phyloP scores from a whole-genome alignment of 2,113 vertebrate species.

The Phaetusa simplex region DNA sequence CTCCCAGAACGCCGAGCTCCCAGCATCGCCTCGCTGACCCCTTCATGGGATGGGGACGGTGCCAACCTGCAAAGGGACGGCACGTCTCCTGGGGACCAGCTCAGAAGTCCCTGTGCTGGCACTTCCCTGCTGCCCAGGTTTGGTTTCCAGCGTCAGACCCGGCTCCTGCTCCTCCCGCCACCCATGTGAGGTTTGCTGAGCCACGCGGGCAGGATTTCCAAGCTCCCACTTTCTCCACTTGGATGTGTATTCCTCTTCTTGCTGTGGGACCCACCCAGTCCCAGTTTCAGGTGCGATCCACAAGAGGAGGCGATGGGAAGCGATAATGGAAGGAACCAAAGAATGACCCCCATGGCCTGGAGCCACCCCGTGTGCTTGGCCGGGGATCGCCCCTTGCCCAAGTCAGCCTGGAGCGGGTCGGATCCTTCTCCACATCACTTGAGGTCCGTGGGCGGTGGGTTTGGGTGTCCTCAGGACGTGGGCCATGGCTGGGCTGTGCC shows the following conservation, averaged over 20 bases:
- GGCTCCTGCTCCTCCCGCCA: neutral
- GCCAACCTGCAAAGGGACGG: neutral
- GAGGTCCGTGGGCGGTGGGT: neutral
- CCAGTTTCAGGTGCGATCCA: rapidly evolving
- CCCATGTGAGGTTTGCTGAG: neutral
- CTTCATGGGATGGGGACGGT: neutral
- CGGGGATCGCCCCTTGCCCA: neutral
- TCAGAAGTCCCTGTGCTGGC: neutral
- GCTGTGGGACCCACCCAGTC: neutral
- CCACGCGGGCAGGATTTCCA: neutral
- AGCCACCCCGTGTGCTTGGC: rapidly evolving
- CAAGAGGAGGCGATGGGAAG: neutral
- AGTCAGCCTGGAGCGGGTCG: neutral
- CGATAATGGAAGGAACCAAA: rapidly evolving
- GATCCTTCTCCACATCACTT: neutral
- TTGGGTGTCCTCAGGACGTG: neutral
- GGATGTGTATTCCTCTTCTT: rapidly evolving
- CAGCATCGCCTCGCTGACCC: neutral
- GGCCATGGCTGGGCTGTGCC: neutral
- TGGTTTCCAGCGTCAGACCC: neutral
- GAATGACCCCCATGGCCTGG: neutral
- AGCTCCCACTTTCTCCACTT: neutral
- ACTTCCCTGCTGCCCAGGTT: neutral
- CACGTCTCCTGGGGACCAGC: neutral
- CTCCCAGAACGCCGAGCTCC: neutral